A percentile compares a stretch with the other conserved stretches of the same genome.
Evolutionary conservation across 2,113 vertebrate species (phyloP).

Genomic region (Cebidichthys violaceus): DNA sequence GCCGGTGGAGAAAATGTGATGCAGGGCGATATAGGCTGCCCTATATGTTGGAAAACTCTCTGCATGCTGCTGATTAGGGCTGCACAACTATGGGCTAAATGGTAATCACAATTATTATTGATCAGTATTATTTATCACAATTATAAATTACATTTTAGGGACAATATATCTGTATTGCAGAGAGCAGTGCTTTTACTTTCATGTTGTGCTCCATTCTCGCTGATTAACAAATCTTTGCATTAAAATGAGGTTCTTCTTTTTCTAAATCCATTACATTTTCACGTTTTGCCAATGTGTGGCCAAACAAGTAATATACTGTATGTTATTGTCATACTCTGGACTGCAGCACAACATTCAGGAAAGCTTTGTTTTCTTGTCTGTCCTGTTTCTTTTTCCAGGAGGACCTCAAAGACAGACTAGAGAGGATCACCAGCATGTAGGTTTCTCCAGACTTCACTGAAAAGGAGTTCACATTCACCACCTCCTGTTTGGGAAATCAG

Average conservation of each 20-base stretch:
- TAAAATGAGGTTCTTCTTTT: too few relatives aligned
- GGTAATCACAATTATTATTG: too few relatives aligned
- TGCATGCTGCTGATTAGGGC: too few relatives aligned
- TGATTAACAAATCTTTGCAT: not conserved
- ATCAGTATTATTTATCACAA: too few relatives aligned
- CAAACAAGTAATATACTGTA: not conserved
- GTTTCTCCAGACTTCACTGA: constrained; percentile 71
- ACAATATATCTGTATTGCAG: not conserved
- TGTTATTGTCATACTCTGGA: not conserved
- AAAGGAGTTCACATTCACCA: not conserved
- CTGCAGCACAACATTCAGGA: too few relatives aligned
- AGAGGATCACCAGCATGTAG: constrained; percentile 93
- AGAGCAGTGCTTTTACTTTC: not conserved
- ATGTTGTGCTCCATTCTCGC: not conserved
- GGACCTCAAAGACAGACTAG: constrained; percentile 86
- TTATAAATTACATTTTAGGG: not conserved
- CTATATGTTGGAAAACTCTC: not conserved
- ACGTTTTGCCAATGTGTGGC: too few relatives aligned
- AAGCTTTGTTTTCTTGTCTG: constrained; percentile 50
- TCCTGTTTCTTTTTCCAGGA: constrained; percentile 84
- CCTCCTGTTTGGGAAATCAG: not conserved
- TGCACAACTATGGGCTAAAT: not conserved
- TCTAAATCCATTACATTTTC: not conserved
- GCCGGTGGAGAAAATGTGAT: too few relatives aligned
- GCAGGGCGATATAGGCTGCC: too few relatives aligned